Evolutionary conservation across 2,888 invertebrate species (phyloP).

Genomic region (Amphipoea lucens): DNA sequence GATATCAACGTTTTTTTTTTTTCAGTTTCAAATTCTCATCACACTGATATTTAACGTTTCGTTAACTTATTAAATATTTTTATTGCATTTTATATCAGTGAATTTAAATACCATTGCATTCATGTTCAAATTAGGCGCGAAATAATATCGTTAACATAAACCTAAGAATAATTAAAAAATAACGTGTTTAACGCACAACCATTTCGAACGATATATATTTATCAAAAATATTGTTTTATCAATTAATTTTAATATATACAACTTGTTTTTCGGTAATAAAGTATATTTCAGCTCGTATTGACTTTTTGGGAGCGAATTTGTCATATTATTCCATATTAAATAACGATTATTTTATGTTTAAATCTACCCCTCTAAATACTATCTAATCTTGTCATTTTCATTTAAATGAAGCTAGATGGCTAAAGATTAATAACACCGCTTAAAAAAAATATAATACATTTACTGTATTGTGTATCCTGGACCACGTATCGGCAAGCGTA

Average conservation of each 20-base stretch:
- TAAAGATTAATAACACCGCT: conserved; percentile 6
- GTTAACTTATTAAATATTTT: not conserved
- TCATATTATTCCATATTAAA: not conserved
- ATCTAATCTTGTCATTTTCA: conserved; percentile 10
- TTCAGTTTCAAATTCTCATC: not conserved
- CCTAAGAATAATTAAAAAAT: conserved; percentile 14
- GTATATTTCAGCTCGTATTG: not conserved
- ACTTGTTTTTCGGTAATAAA: conserved; percentile 7
- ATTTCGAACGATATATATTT: conserved; percentile 49
- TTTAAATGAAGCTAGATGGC: not conserved
- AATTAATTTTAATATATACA: conserved; percentile 51
- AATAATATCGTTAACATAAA: conserved; percentile 34
- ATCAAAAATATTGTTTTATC: conserved; percentile 51
- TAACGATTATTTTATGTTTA: not conserved
- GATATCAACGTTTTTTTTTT: not conserved
- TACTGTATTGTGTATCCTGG: not conserved
- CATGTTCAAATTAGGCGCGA: conserved; percentile 27
- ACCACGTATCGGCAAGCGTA: too few relatives aligned
- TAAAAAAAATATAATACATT: not conserved
- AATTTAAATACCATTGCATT: not conserved
- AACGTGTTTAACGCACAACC: conserved; percentile 50
- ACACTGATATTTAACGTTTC: not conserved
- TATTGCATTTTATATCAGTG: not conserved
- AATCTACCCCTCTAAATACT: not conserved
- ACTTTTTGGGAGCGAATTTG: conserved; percentile 17